Base-by-base conservation (phyloP, 1,140 invertebrate species). In the Drosophila repleta region DNA sequence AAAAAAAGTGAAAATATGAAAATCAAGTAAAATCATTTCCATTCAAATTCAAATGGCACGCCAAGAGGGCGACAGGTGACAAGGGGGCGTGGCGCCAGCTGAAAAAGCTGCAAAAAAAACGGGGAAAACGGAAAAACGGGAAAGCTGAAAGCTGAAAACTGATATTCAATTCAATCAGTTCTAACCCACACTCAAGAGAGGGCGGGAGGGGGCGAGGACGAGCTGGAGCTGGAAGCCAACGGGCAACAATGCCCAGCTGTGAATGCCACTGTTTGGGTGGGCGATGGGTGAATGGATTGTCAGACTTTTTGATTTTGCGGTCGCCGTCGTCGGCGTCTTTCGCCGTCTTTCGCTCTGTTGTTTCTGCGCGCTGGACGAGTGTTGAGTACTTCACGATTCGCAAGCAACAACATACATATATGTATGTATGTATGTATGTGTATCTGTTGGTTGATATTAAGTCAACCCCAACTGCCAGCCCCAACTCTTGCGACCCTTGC, bases 111-210 rank as follows among this genome's bases (percentile, higher is more conserved):
- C 10, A 11, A 35, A 35, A 1, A 35, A 35, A 35, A 35, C 32
- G 32, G 8, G 10, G 32, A 11, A 10, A 35, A 35, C 10, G 32
- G 32, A 10, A 11, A 35, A 32, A 11, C 29, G 29, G 29, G 29
- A 55, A 60, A 65, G 20, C 45, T 32, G 49, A 48, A 55, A 56
- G 41, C 53, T 41, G 21, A 61, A 35, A 51, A 85, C 82, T 85
- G 82, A 85, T 85, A 85, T 85, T 85, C 78, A 85, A 85, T 85
- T 85, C 82, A 85, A 85, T 85, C 82, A 85, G 82, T 85, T 85
- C 70, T 75, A 67, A 65, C 75, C 45, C 39, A 41, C 56, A 56
- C 72, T 52, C 61, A 45, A 21, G 32, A 53, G 5, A 21, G 13
- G 18, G 8, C 18, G 8, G 10, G 15, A 41, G 39, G 4, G 4